Conservation (phyloP, 2,888 invertebrate genomes). For the Pterobdella sp. region DNA sequence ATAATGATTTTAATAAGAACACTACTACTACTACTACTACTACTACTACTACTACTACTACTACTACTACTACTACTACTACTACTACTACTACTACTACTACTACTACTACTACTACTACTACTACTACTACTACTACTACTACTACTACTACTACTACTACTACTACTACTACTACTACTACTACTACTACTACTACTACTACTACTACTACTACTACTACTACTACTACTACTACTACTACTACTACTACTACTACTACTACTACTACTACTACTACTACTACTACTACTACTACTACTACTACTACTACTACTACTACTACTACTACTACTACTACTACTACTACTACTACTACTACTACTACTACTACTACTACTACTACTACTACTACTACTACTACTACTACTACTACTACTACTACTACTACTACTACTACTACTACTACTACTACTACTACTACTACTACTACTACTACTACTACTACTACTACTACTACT, state of each 20-base stretch:
- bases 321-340: slow-evolving; percentile 4
- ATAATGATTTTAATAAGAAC: no score
- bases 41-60: background rate
- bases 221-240: slow-evolving; percentile 4
- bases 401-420: background rate
- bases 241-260: slow-evolving; percentile 4
- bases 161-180: slow-evolving; percentile 9
- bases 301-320: background rate
- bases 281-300: slow-evolving; percentile 4
- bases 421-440: background rate
- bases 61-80: background rate
- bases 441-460: background rate
- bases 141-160: background rate
- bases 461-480: slow-evolving; percentile 3
- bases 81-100: background rate
- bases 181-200: background rate
- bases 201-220: background rate
- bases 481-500: slow-evolving; percentile 6
- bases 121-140: slow-evolving; percentile 4
- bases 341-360: no score
- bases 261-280: background rate
- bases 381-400: background rate
- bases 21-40: no score
- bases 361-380: no score
- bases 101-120: slow-evolving; percentile 9